Conservation (phyloP, 2,888 invertebrate genomes). For the Epirrhoe tristata region DNA sequence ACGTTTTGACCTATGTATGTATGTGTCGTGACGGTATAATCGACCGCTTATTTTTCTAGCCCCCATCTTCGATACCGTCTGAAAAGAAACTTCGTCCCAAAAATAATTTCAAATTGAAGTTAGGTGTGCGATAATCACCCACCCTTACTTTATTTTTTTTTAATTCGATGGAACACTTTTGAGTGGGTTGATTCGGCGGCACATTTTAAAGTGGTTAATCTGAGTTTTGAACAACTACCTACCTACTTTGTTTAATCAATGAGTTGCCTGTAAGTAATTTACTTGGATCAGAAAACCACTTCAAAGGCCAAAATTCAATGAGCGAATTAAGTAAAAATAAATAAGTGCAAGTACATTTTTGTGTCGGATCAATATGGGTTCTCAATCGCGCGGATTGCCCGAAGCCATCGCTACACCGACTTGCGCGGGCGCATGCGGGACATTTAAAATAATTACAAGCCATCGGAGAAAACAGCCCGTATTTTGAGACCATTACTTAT, state of each 20-base stretch:
- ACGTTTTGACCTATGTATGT: too few relatives aligned
- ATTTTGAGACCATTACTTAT: constrained; percentile 85
- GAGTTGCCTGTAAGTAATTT: constrained; percentile 4
- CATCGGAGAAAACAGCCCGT: constrained; percentile 83
- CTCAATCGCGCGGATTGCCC: constrained; percentile 75
- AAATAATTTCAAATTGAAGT: too few relatives aligned
- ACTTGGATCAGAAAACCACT: constrained; percentile 7
- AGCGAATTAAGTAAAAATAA: constrained; percentile 35
- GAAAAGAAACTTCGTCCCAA: too few relatives aligned
- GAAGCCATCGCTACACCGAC: constrained; percentile 57
- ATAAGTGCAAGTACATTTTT: constrained; percentile 45
- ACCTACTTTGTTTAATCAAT: not conserved
- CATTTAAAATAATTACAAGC: constrained; percentile 87
- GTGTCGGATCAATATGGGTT: constrained; percentile 77
- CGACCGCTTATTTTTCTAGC: too few relatives aligned
- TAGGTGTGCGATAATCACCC: too few relatives aligned
- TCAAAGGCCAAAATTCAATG: constrained; percentile 34
- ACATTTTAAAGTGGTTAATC: too few relatives aligned
- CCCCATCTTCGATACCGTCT: too few relatives aligned
- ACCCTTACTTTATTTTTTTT: too few relatives aligned
- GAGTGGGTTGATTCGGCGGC: too few relatives aligned
- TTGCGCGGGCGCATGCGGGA: constrained; percentile 72
- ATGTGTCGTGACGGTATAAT: too few relatives aligned
- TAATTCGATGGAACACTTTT: too few relatives aligned
- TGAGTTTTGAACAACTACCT: too few relatives aligned